A percentile compares a stretch with the other conserved stretches of the same genome.
These are phyloP conservation scores for Xylota segnis DNA, from an alignment of 2,888 invertebrate genomes.

Conservation along the genomic window DNA sequence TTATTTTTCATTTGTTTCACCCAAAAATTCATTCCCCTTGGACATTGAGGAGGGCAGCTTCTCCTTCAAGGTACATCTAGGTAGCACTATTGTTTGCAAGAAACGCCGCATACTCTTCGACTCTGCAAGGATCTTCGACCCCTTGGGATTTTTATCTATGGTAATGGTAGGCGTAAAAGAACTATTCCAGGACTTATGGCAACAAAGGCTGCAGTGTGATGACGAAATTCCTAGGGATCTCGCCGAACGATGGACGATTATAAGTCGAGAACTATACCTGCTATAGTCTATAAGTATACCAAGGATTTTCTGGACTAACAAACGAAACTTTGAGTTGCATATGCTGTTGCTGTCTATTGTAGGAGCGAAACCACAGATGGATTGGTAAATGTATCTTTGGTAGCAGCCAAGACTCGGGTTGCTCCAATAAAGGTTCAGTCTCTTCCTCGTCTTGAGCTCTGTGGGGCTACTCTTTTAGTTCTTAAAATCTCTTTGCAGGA, in stretches of 20 bases:
- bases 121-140: conserved; percentile 25
- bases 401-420: conserved; percentile 45
- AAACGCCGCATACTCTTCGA: conserved; percentile 35
- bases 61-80: no score
- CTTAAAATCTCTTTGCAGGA: no score
- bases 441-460: no score
- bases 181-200: conserved; percentile 35
- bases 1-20: no score
- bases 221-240: conserved; percentile 1
- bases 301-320: conserved; percentile 27
- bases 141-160: no score
- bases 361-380: neutral
- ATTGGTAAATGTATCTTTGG: conserved; percentile 4
- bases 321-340: neutral
- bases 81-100: neutral
- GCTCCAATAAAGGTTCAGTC: no score
- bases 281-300: conserved; percentile 12
- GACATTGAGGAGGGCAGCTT: no score
- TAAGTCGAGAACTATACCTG: neutral
- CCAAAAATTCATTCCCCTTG: no score
- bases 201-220: conserved; percentile 9
- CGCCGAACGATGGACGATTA: conserved; percentile 19
- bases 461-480: conserved; percentile 20
- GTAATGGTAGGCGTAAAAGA: no score
- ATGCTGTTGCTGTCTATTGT: conserved; percentile 38